Conservation (phyloP, 2,888 invertebrate genomes). For the Scaptomyza tumidula region DNA sequence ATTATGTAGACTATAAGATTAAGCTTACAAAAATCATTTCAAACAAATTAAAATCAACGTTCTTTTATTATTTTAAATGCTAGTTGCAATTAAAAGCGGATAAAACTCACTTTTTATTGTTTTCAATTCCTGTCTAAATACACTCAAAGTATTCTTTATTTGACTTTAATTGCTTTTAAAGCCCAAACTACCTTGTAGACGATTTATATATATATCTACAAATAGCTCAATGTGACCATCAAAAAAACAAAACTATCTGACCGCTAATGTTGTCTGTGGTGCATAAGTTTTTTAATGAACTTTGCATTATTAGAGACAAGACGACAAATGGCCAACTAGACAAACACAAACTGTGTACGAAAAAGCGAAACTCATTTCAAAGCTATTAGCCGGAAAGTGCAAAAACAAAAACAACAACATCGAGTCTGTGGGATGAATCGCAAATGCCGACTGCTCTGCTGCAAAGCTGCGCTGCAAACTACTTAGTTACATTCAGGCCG, state of each 20-base stretch:
- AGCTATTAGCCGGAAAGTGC: constrained; percentile 71
- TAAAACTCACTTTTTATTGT: not conserved
- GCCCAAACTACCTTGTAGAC: constrained; percentile 1
- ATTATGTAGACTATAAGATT: not conserved
- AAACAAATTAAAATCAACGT: not conserved
- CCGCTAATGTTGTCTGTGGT: constrained; percentile 51
- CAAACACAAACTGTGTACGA: constrained; percentile 34
- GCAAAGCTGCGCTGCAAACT: constrained; percentile 27
- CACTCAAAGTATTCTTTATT: not conserved
- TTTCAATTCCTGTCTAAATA: not conserved
- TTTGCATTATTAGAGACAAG: constrained; percentile 37
- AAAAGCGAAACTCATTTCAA: constrained; percentile 73
- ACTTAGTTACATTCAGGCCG: constrained; percentile 35
- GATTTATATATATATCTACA: not conserved
- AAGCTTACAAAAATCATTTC: not conserved
- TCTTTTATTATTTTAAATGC: not conserved
- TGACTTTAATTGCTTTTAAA: not conserved
- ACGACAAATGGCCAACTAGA: constrained; percentile 27
- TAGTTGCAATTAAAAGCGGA: not conserved
- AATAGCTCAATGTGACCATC: constrained; percentile 18
- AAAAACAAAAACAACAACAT: constrained; percentile 30
- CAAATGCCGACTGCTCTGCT: constrained; percentile 19
- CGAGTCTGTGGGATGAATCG: constrained; percentile 16
- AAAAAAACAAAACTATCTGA: constrained; percentile 29
- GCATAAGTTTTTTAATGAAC: constrained; percentile 48